Conservation (phyloP, 2,888 invertebrate species). For the Sisyra terminalis region DNA sequence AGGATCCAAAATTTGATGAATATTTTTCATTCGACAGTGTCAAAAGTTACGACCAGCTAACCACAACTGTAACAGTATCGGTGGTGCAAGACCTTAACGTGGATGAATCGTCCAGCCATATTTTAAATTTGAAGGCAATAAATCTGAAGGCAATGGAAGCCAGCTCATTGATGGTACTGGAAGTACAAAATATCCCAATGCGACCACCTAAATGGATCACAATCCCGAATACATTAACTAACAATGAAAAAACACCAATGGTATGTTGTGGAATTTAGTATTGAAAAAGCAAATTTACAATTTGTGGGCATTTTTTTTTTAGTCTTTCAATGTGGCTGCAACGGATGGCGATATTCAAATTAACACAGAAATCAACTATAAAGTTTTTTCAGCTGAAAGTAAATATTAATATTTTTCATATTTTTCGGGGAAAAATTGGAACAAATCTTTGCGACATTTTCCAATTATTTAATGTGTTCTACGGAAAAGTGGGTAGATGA, state of each 20-base stretch:
- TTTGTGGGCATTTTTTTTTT: neutral
- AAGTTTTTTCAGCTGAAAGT: slow-evolving; percentile 26
- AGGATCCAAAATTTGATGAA: neutral
- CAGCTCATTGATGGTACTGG: neutral
- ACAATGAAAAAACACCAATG: neutral
- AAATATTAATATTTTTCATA: slow-evolving; percentile 14
- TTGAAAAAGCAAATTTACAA: neutral
- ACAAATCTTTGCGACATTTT: too few relatives aligned
- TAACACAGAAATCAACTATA: slow-evolving; percentile 34
- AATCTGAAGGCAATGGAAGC: neutral
- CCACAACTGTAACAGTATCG: neutral
- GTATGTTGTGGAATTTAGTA: neutral
- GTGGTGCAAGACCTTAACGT: neutral
- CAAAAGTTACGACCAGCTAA: neutral
- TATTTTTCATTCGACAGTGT: neutral
- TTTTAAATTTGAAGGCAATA: neutral
- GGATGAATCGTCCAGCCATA: neutral
- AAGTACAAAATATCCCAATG: slow-evolving; percentile 4
- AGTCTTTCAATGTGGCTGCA: slow-evolving; percentile 31
- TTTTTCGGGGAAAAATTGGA: too few relatives aligned
- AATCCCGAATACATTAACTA: neutral
- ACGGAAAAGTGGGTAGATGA: too few relatives aligned
- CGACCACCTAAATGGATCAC: slow-evolving; percentile 3
- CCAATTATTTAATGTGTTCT: too few relatives aligned
- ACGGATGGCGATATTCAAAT: slow-evolving; percentile 45